A percentile compares a stretch with the other conserved stretches of the same genome.
phyloP scores from a whole-genome alignment of 2,797 vertebrate species.

The Petrocephalus schoutedeni region DNA sequence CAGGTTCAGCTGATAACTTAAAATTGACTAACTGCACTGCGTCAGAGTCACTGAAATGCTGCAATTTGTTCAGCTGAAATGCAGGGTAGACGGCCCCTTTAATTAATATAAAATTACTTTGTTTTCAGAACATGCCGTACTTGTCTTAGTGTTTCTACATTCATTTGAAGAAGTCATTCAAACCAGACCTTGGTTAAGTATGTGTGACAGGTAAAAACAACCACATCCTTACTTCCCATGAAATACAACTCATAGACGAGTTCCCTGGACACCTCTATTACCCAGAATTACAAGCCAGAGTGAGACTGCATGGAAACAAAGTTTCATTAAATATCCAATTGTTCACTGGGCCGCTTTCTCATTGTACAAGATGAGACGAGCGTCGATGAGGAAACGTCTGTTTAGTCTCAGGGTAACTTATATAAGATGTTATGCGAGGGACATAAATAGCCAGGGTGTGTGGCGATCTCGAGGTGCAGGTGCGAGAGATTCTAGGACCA shows the following conservation, averaged over 20 bases:
- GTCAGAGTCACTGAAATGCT: neutral
- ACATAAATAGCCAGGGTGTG: constrained; percentile 19
- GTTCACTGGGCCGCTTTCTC: constrained; percentile 13
- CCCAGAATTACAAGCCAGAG: neutral
- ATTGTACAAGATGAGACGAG: constrained; percentile 17
- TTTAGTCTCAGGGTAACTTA: constrained; percentile 29
- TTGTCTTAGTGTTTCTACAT: constrained; percentile 25
- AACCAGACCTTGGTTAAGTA: neutral
- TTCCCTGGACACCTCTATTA: neutral
- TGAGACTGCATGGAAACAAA: neutral
- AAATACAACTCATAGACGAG: neutral
- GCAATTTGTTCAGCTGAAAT: neutral
- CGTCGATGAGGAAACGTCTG: constrained; percentile 25
- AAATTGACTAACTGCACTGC: constrained; percentile 11
- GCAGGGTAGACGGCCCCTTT: neutral
- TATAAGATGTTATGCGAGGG: constrained; percentile 26
- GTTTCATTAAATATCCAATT: neutral
- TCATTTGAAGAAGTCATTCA: neutral
- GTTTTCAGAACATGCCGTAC: constrained; percentile 36
- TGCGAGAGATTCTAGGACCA: neutral
- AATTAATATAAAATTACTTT: constrained; percentile 20
- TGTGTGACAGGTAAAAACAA: neutral
- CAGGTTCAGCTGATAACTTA: constrained; percentile 8
- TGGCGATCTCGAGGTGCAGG: neutral
- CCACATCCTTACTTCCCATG: neutral